Percentiles rank a stretch among this genome's conserved stretches.
Conservation (phyloP, 2,113 vertebrate species). For the Nicator chloris region DNA sequence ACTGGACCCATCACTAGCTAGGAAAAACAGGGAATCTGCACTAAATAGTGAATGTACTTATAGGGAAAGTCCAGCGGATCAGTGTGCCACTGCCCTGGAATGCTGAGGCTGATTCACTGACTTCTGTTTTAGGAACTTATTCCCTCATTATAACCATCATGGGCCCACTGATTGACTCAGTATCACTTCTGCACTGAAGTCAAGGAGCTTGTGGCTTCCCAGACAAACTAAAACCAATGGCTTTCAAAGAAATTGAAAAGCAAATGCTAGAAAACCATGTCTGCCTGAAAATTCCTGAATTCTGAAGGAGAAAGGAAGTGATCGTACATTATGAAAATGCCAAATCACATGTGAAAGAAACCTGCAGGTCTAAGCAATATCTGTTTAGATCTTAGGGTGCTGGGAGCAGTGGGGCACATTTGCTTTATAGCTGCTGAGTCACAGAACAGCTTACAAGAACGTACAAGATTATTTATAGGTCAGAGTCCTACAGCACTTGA, state of each 20-base stretch:
- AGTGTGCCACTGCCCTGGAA: background rate
- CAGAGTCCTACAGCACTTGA: slow-evolving; percentile 18
- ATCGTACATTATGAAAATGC: background rate
- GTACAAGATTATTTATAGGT: background rate
- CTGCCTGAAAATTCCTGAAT: background rate
- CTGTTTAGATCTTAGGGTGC: background rate
- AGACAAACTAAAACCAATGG: background rate
- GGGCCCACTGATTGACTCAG: background rate
- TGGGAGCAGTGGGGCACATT: background rate
- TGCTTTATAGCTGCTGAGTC: slow-evolving; percentile 42
- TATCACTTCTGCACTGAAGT: background rate
- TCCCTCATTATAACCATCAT: background rate
- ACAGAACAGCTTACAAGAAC: slow-evolving; percentile 43
- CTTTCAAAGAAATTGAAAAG: background rate
- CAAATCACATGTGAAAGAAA: background rate
- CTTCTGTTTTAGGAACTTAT: background rate
- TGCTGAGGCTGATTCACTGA: background rate
- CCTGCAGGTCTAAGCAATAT: background rate
- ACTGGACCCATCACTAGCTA: background rate
- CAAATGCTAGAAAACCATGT: background rate
- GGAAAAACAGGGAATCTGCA: background rate
- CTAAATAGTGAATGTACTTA: background rate
- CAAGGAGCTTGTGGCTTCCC: slow-evolving; percentile 24
- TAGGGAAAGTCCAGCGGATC: background rate
- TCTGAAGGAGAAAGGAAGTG: background rate